Conservation (phyloP, 2,888 invertebrate genomes). For the Lasiommata megera region DNA sequence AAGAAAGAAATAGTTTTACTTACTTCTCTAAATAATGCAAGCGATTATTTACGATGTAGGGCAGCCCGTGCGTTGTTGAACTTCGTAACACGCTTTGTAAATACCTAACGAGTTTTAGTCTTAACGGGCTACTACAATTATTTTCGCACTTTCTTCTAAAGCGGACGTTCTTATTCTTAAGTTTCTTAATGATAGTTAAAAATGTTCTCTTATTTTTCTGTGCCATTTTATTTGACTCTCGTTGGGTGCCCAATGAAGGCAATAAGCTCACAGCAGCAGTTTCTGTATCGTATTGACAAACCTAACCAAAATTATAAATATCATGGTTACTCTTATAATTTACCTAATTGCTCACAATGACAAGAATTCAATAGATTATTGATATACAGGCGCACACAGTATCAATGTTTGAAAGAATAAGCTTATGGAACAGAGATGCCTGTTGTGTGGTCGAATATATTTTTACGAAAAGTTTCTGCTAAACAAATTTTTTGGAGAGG, state of each 20-base stretch:
- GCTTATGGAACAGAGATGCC: background rate
- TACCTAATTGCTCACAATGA: background rate
- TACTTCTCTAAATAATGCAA: slow-evolving; percentile 66
- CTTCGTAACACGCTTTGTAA: slow-evolving; percentile 55
- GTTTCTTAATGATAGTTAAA: slow-evolving; percentile 6
- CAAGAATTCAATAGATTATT: background rate
- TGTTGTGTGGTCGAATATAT: no score
- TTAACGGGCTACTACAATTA: slow-evolving; percentile 46
- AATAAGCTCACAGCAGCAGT: no score
- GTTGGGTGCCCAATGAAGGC: no score
- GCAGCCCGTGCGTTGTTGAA: slow-evolving; percentile 61
- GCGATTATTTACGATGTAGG: slow-evolving; percentile 55
- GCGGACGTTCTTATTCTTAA: slow-evolving; percentile 8
- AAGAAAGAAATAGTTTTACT: slow-evolving; percentile 9
- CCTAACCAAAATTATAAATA: background rate
- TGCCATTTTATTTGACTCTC: background rate
- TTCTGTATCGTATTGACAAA: background rate
- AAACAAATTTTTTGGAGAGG: no score
- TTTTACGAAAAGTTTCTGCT: no score
- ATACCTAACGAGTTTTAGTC: slow-evolving; percentile 41
- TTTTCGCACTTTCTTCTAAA: slow-evolving; percentile 54
- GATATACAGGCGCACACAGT: background rate
- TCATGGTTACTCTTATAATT: background rate
- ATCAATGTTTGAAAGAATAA: background rate
- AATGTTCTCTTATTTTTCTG: background rate